Conservation (phyloP, 1,140 invertebrate genomes). For the Conopomorpha cramerella region DNA sequence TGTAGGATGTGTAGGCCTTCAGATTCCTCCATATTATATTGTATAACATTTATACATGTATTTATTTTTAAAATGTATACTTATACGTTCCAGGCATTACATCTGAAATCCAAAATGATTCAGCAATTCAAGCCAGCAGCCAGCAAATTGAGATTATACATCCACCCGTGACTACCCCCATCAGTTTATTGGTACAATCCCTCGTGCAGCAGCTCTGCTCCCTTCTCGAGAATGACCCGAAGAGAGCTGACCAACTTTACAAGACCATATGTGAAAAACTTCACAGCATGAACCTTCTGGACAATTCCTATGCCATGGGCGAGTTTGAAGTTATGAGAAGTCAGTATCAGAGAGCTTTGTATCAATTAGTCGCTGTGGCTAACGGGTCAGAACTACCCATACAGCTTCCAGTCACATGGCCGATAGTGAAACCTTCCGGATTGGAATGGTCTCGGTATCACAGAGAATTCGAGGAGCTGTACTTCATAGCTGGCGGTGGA, state of each 20-base stretch:
- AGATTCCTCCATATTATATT: too few species aligned
- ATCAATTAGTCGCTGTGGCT: slow-evolving; percentile 63
- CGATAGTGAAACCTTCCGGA: slow-evolving; percentile 35
- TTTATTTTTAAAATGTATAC: neutral
- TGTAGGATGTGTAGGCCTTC: too few species aligned
- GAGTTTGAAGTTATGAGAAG: slow-evolving; percentile 69
- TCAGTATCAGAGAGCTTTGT: slow-evolving; percentile 67
- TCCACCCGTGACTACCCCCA: slow-evolving; percentile 48
- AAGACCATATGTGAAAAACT: slow-evolving; percentile 68
- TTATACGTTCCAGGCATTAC: slow-evolving; percentile 27
- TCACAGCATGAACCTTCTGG: slow-evolving; percentile 68
- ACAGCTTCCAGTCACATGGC: slow-evolving; percentile 45
- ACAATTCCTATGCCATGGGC: slow-evolving; percentile 66
- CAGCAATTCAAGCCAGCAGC: slow-evolving; percentile 27
- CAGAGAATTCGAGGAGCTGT: slow-evolving; percentile 76
- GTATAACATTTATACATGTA: too few species aligned
- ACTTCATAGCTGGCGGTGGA: slow-evolving; percentile 74
- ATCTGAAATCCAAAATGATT: slow-evolving; percentile 26
- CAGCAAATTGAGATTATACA: slow-evolving; percentile 38
- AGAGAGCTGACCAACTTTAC: slow-evolving; percentile 63
- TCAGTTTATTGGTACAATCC: slow-evolving; percentile 67
- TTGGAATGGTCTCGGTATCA: slow-evolving; percentile 69
- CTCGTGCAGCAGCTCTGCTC: slow-evolving; percentile 67
- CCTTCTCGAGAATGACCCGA: slow-evolving; percentile 62
- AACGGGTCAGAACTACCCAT: slow-evolving; percentile 56